These are phyloP conservation scores for Adelosebastes latens DNA, from an alignment of 2,797 vertebrate genomes.

Conservation along the genomic window DNA sequence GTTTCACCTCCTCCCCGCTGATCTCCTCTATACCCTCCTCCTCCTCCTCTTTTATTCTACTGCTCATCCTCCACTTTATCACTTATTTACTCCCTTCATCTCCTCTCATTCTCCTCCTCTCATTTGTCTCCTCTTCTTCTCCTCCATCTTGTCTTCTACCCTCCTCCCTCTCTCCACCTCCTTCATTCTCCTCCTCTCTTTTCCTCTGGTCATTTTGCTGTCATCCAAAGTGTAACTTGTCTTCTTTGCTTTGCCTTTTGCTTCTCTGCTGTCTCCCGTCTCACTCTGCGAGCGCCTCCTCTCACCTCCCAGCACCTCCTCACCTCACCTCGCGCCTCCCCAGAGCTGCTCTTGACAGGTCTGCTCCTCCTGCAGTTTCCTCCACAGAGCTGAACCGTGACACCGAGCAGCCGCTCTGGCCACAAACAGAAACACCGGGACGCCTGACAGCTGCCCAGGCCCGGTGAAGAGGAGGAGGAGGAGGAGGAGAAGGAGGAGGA, in stretches of 20 bases:
- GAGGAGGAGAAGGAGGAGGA: conserved; percentile 22
- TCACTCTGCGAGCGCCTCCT: conserved; percentile 12
- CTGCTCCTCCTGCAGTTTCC: conserved; percentile 28
- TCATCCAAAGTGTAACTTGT: not conserved
- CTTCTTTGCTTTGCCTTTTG: conserved; percentile 1
- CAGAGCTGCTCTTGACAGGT: conserved; percentile 34
- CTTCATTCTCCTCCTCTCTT: not conserved
- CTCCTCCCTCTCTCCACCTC: no score
- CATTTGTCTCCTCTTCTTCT: not conserved
- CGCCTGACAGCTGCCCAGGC: conserved; percentile 34
- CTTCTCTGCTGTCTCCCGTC: conserved; percentile 7
- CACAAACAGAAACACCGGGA: conserved; percentile 41
- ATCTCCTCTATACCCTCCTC: not conserved
- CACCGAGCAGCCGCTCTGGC: not conserved
- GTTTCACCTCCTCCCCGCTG: conserved; percentile 13
- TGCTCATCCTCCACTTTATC: not conserved
- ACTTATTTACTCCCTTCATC: not conserved
- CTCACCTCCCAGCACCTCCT: conserved; percentile 44
- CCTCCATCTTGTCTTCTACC: not conserved
- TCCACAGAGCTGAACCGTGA: conserved; percentile 21
- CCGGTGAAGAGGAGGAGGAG: conserved; percentile 1
- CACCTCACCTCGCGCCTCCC: conserved; percentile 25
- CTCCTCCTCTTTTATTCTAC: not conserved
- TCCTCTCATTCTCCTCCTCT: not conserved
- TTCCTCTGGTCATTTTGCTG: not conserved